Conservation (phyloP, 2,797 vertebrate genomes). For the Melanotaenia boesemani region DNA sequence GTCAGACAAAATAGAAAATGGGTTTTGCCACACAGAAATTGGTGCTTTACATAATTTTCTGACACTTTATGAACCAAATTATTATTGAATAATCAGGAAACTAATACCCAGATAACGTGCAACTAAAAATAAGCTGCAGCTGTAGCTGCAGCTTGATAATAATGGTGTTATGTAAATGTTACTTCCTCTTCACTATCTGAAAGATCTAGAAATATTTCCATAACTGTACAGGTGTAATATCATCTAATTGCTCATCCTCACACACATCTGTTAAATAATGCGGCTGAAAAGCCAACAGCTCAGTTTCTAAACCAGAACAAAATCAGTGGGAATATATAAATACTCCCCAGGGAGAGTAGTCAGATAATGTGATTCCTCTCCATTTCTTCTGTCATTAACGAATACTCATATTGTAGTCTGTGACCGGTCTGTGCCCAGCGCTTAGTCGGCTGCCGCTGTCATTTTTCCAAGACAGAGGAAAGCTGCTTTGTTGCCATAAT, state of each 20-base stretch:
- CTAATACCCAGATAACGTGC: neutral
- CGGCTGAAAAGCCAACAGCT: conserved; percentile 21
- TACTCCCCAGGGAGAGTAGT: conserved; percentile 34
- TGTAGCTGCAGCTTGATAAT: neutral
- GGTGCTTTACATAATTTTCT: no score
- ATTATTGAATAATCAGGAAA: neutral
- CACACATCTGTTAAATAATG: conserved; percentile 18
- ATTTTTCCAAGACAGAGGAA: conserved; percentile 66
- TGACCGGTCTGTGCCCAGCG: conserved; percentile 12
- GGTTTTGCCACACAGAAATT: no score
- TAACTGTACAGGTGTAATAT: neutral
- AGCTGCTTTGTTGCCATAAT: conserved; percentile 80
- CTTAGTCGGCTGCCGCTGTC: conserved; percentile 36
- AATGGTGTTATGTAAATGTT: neutral
- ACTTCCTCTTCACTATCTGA: neutral
- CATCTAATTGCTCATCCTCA: neutral
- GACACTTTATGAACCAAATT: no score
- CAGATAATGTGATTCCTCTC: conserved; percentile 39
- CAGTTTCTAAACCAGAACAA: conserved; percentile 25
- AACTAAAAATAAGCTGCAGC: neutral
- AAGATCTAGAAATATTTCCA: conserved; percentile 2
- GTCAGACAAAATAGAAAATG: no score
- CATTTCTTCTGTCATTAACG: conserved; percentile 42
- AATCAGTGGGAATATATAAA: conserved; percentile 35
- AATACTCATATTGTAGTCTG: conserved; percentile 30